A percentile compares a stretch with the other conserved stretches of the same genome.
phyloP scores from a whole-genome alignment of 2,113 vertebrate species.

The Austrofundulus limnaeus region DNA sequence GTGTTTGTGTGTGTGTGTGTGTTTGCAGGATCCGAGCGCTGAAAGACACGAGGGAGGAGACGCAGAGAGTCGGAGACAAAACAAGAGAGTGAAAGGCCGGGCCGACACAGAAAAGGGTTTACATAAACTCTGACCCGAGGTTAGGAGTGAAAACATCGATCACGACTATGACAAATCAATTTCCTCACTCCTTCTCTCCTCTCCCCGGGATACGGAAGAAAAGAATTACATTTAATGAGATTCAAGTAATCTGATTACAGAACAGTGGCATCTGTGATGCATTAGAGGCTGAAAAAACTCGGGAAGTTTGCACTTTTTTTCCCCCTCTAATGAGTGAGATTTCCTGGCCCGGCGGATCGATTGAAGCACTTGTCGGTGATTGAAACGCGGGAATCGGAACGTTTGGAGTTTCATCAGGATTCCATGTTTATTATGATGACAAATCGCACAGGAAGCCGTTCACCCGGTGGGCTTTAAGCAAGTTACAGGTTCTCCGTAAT shows the following conservation, averaged over 20 bases:
- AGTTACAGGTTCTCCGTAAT: slow-evolving; percentile 53
- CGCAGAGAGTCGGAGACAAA: slow-evolving; percentile 9
- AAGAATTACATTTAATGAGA: slow-evolving; percentile 59
- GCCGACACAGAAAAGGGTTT: slow-evolving; percentile 48
- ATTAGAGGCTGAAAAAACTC: slow-evolving; percentile 42
- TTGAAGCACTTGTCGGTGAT: background rate
- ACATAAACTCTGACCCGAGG: slow-evolving; percentile 66
- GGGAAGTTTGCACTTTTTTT: slow-evolving; percentile 15
- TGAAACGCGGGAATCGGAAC: slow-evolving; percentile 1
- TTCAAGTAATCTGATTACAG: slow-evolving; percentile 68
- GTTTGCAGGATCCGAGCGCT: slow-evolving; percentile 10
- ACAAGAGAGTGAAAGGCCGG: slow-evolving; percentile 4
- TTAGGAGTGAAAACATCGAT: slow-evolving; percentile 74
- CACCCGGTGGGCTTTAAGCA: slow-evolving; percentile 37
- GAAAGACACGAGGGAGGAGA: slow-evolving; percentile 33
- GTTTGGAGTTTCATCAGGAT: background rate
- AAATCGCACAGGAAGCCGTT: slow-evolving; percentile 23
- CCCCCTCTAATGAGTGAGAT: background rate
- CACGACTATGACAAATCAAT: slow-evolving; percentile 70
- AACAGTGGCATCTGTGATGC: slow-evolving; percentile 47
- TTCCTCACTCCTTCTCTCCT: slow-evolving; percentile 38
- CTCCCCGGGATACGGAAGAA: slow-evolving; percentile 45
- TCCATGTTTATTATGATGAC: slow-evolving; percentile 2
- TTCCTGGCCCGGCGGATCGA: background rate
- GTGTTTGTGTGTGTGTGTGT: slow-evolving; percentile 14